A percentile compares a stretch with the other conserved stretches of the same genome.
phyloP scores from a whole-genome alignment of 2,888 invertebrate genomes.

The Drosophila formosana region DNA sequence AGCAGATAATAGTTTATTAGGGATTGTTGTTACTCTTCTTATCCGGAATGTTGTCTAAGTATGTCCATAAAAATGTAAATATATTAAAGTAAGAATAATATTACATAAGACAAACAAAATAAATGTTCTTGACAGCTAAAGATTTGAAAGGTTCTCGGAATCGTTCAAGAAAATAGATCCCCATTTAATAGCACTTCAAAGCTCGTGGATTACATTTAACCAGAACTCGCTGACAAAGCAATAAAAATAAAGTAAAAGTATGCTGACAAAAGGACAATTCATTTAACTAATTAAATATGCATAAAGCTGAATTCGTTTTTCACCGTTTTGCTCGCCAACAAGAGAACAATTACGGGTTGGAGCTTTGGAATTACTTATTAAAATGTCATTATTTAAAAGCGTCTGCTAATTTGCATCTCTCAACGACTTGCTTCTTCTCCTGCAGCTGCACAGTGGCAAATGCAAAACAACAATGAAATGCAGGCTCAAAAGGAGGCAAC shows the following conservation, averaged over 20 bases:
- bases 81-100: too few species aligned
- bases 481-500: conserved; percentile 78
- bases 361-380: conserved; percentile 40
- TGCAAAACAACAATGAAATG: conserved; percentile 85
- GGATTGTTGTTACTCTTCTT: too few species aligned
- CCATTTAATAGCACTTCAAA: background rate
- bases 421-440: background rate
- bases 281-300: conserved; percentile 56
- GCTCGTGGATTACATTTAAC: conserved; percentile 1
- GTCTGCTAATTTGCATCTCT: conserved; percentile 11
- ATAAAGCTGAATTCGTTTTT: conserved; percentile 28
- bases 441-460: conserved; percentile 76
- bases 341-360: conserved; percentile 18
- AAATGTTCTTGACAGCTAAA: background rate
- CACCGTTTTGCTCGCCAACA: background rate
- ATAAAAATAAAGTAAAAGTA: conserved; percentile 2
- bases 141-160: background rate
- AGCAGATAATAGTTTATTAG: too few species aligned
- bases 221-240: background rate
- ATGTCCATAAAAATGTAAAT: too few species aligned
- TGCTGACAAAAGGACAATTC: conserved; percentile 29
- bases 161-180: background rate
- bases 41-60: too few species aligned
- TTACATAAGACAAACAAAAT: too few species aligned
- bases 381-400: conserved; percentile 36